Evolutionary conservation across 2,797 vertebrate genomes (phyloP).

Genomic region (Salmo trutta): DNA sequence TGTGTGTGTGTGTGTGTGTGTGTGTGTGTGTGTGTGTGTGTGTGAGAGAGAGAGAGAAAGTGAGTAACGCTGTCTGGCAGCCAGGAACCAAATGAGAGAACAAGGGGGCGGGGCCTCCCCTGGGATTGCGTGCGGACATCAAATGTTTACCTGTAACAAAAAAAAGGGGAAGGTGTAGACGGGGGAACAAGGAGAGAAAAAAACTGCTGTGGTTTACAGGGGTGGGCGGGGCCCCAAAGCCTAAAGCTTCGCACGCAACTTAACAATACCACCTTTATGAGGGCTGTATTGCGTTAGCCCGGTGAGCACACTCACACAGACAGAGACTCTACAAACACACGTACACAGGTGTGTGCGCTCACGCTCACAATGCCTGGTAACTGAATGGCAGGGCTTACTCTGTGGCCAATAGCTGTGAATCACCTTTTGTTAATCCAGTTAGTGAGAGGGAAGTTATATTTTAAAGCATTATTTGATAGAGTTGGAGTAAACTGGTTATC

Average conservation of each 20-base stretch:
- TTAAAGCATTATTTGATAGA: neutral
- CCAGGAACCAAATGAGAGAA: conserved; percentile 61
- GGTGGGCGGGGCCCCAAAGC: conserved; percentile 76
- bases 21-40: conserved; percentile 25
- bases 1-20: conserved; percentile 31
- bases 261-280: conserved; percentile 91
- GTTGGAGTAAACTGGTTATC: neutral
- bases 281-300: conserved; percentile 73
- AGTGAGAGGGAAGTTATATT: neutral
- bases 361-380: conserved; percentile 53
- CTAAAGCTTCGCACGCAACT: conserved; percentile 86
- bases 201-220: conserved; percentile 83
- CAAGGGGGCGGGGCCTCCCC: conserved; percentile 67
- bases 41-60: conserved; percentile 28
- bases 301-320: conserved; percentile 59
- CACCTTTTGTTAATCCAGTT: conserved; percentile 12
- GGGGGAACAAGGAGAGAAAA: conserved; percentile 68
- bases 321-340: conserved; percentile 20
- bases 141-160: conserved; percentile 85
- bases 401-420: conserved; percentile 14
- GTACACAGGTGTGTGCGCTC: conserved; percentile 10
- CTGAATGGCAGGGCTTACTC: conserved; percentile 54
- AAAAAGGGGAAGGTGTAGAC: conserved; percentile 81
- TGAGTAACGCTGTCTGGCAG: conserved; percentile 69
- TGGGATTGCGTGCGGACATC: conserved; percentile 81